Evolutionary conservation across 2,888 invertebrate species (phyloP).

Genomic region (Nemotelus pantherinus): DNA sequence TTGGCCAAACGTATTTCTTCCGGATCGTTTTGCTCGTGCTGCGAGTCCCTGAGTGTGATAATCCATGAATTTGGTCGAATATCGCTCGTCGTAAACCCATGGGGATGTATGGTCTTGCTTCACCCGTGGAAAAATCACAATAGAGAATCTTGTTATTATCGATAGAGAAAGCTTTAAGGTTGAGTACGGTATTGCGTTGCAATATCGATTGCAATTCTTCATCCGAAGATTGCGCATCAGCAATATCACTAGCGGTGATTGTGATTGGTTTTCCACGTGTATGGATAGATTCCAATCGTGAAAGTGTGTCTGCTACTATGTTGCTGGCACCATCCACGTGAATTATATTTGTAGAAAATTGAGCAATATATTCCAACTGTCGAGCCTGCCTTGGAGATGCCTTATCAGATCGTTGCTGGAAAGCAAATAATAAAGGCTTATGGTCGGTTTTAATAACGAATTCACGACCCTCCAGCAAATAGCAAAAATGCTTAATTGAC

Average conservation of each 20-base stretch:
- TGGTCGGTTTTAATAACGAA: constrained; percentile 47
- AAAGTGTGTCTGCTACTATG: constrained; percentile 36
- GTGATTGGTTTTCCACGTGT: background rate
- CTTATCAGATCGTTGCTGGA: constrained; percentile 54
- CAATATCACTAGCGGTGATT: too few relatives aligned
- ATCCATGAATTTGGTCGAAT: background rate
- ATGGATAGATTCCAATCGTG: background rate
- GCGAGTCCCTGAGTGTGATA: background rate
- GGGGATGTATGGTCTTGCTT: background rate
- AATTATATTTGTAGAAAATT: constrained; percentile 43
- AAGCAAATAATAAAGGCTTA: constrained; percentile 53
- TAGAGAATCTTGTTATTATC: background rate
- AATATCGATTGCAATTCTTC: background rate
- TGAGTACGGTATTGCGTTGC: background rate
- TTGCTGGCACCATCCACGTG: constrained; percentile 39
- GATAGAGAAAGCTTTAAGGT: background rate
- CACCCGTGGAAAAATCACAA: background rate
- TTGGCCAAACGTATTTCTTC: background rate
- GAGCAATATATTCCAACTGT: constrained; percentile 51
- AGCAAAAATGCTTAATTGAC: constrained; percentile 54
- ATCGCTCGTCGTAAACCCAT: background rate
- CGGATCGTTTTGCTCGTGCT: background rate
- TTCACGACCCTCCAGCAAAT: constrained; percentile 48
- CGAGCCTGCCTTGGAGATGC: constrained; percentile 58
- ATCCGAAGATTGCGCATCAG: background rate